Evolutionary conservation across 2,797 vertebrate species (phyloP).

Genomic region (Bradypodion ventrale): DNA sequence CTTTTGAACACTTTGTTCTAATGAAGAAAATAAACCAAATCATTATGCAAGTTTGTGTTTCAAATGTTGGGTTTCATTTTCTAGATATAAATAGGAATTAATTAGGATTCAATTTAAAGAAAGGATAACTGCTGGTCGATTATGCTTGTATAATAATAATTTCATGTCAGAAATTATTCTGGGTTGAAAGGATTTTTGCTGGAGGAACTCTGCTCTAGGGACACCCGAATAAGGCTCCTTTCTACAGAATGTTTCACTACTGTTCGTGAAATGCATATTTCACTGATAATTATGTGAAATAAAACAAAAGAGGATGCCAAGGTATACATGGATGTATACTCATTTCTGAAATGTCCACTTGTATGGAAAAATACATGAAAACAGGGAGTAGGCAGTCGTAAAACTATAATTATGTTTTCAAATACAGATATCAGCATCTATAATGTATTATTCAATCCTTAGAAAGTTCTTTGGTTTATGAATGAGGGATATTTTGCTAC

Average conservation of each 20-base stretch:
- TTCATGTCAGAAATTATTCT: too few relatives aligned
- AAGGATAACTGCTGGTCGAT: neutral
- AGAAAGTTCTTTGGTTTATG: too few relatives aligned
- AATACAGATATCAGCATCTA: neutral
- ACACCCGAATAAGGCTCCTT: too few relatives aligned
- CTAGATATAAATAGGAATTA: neutral
- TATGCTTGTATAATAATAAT: too few relatives aligned
- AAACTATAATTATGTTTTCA: neutral
- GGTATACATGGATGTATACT: neutral
- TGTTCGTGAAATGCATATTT: neutral
- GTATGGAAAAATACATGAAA: neutral
- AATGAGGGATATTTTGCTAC: too few relatives aligned
- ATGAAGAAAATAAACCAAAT: neutral
- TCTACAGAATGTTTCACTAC: conserved; percentile 2
- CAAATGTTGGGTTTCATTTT: neutral
- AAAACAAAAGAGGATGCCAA: neutral
- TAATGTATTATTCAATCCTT: too few relatives aligned
- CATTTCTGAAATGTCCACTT: neutral
- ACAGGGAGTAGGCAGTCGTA: neutral
- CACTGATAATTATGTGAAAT: neutral
- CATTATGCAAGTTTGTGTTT: conserved; percentile 9
- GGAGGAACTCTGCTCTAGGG: too few relatives aligned
- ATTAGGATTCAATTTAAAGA: neutral
- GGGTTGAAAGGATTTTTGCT: too few relatives aligned
- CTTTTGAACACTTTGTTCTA: conserved; percentile 26